Percentiles rank a stretch among this genome's conserved stretches.
These are phyloP conservation scores for Acrocephalus arundinaceus DNA, from an alignment of 2,113 vertebrate species.

Conservation along the genomic window DNA sequence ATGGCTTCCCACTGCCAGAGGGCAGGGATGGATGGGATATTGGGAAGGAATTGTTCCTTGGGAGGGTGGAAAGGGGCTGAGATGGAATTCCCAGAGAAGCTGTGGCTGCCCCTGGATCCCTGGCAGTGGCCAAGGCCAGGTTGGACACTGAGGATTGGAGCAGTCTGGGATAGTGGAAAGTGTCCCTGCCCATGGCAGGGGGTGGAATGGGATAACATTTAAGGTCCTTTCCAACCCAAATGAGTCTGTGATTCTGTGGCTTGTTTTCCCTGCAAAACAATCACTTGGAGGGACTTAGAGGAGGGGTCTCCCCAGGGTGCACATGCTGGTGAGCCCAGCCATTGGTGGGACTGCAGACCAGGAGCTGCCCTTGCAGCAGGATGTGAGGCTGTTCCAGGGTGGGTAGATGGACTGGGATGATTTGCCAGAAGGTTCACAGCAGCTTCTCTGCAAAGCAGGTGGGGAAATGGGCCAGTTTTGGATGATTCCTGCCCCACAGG, in stretches of 20 bases:
- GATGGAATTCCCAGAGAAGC: background rate
- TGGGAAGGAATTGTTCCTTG: background rate
- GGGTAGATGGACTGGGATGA: background rate
- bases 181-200: background rate
- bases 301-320: background rate
- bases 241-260: background rate
- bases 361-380: background rate
- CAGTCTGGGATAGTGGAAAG: background rate
- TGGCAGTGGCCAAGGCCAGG: background rate
- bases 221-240: background rate
- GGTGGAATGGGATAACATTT: background rate
- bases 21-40: background rate
- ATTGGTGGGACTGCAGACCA: background rate
- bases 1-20: background rate
- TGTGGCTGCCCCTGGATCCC: background rate
- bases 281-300: background rate
- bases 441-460: background rate
- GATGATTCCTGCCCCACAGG: background rate
- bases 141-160: accelerated
- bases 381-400: background rate
- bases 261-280: background rate
- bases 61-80: background rate
- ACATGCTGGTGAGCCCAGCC: background rate
- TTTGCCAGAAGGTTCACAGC: background rate
- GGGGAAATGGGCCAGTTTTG: background rate